Conservation (phyloP, 2,888 invertebrate genomes). For the Belgica antarctica region DNA sequence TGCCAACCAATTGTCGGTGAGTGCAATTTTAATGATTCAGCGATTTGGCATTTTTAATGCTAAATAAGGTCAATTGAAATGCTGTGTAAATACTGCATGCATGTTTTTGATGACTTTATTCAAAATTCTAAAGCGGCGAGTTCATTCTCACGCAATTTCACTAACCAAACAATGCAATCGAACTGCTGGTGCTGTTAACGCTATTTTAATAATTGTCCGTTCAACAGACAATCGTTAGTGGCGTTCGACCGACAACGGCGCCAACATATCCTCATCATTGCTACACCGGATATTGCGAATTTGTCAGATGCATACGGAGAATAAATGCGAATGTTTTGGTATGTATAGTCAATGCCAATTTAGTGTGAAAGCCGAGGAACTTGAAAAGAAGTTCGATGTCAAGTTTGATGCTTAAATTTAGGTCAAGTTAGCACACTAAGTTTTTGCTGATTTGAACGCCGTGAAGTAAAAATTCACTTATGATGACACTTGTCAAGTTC, state of each 20-base stretch:
- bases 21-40: slow-evolving; percentile 7
- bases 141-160: slow-evolving; percentile 37
- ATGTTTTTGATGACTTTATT: slow-evolving; percentile 36
- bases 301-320: slow-evolving; percentile 61
- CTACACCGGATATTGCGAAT: slow-evolving; percentile 62
- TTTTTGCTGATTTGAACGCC: slow-evolving; percentile 13
- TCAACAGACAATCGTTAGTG: slow-evolving; percentile 45
- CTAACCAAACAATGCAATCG: slow-evolving; percentile 3
- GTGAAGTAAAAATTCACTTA: not conserved
- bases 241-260: slow-evolving; percentile 46
- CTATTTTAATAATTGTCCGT: not conserved
- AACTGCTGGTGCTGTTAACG: slow-evolving; percentile 17
- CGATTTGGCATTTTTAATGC: not conserved
- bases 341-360: not conserved
- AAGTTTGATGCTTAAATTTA: not conserved
- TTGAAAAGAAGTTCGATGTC: not conserved
- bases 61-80: not conserved
- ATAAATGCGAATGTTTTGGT: slow-evolving; percentile 61
- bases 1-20: slow-evolving; percentile 57
- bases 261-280: slow-evolving; percentile 51
- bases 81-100: not conserved
- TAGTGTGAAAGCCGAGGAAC: not conserved
- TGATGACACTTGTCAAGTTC: too few relatives aligned
- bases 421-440: not conserved
- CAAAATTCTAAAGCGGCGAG: too few relatives aligned